Evolutionary conservation across 1,140 invertebrate species (phyloP).

Genomic region (Cotesia typhae): DNA sequence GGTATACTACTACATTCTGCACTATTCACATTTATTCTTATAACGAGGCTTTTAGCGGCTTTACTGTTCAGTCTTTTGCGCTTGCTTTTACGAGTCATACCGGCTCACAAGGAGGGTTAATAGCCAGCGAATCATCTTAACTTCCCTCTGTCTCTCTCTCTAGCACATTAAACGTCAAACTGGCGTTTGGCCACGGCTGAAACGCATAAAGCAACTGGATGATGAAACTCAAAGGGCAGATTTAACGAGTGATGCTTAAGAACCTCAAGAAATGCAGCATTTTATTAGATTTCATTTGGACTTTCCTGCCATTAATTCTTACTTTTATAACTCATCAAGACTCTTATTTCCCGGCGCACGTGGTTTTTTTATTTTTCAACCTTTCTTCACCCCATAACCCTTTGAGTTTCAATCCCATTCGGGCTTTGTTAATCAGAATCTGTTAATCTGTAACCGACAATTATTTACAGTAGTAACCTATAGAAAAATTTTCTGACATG

Average conservation of each 20-base stretch:
- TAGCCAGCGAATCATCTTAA: slow-evolving; percentile 34
- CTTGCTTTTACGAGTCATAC: slow-evolving; percentile 41
- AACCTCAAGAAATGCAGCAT: slow-evolving; percentile 1
- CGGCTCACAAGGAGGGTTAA: slow-evolving; percentile 32
- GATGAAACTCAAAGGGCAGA: slow-evolving; percentile 32
- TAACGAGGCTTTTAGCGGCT: slow-evolving; percentile 44
- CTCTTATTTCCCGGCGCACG: too few species aligned
- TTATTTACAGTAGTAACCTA: too few species aligned
- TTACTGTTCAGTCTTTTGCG: slow-evolving; percentile 34
- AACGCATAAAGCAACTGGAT: too few species aligned
- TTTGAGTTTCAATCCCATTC: too few species aligned
- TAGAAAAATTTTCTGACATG: too few species aligned
- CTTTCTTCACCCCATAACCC: too few species aligned
- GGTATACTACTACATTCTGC: too few species aligned
- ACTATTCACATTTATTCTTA: slow-evolving; percentile 35
- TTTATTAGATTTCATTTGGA: slow-evolving; percentile 34
- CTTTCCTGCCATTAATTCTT: slow-evolving; percentile 14
- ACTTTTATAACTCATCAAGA: slow-evolving; percentile 14
- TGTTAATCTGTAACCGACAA: too few species aligned
- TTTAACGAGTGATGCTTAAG: slow-evolving; percentile 8
- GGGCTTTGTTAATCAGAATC: too few species aligned
- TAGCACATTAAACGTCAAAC: slow-evolving; percentile 13
- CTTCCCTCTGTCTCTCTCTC: slow-evolving; percentile 17
- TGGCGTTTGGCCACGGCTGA: neutral
- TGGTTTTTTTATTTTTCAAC: too few species aligned